Evolutionary conservation across 2,113 vertebrate genomes (phyloP).

Genomic region (Nothoprocta pentlandii): DNA sequence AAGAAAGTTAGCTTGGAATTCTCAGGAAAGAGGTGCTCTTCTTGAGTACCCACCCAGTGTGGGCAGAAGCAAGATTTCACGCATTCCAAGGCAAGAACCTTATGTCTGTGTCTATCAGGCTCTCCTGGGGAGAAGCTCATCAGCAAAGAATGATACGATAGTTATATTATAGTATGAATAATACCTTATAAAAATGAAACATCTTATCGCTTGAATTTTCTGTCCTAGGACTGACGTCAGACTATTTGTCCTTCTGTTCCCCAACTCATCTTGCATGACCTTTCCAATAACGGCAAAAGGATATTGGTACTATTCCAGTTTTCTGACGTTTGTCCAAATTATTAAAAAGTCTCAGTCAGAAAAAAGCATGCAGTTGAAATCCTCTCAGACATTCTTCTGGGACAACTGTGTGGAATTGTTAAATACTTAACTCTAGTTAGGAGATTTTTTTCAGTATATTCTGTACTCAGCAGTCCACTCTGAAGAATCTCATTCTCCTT

Average conservation of each 20-base stretch:
- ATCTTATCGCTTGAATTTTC: slow-evolving; percentile 15
- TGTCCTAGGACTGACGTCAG: slow-evolving; percentile 27
- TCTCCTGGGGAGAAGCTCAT: not conserved
- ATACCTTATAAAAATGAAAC: slow-evolving; percentile 14
- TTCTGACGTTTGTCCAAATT: slow-evolving; percentile 34
- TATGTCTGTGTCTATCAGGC: not conserved
- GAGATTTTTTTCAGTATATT: not conserved
- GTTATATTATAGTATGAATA: slow-evolving; percentile 7
- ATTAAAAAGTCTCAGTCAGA: slow-evolving; percentile 32
- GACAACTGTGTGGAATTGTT: not conserved
- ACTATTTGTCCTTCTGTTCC: slow-evolving; percentile 38
- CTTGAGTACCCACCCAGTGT: not conserved
- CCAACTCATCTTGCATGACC: slow-evolving; percentile 36
- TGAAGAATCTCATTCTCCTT: not conserved
- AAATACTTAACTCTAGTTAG: slow-evolving; percentile 17
- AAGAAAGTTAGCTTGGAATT: not conserved
- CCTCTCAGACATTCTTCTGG: slow-evolving; percentile 32
- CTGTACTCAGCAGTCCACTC: not conserved
- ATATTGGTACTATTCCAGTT: slow-evolving; percentile 51
- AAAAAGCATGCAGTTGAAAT: slow-evolving; percentile 47
- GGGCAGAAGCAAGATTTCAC: not conserved
- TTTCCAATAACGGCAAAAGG: slow-evolving; percentile 33
- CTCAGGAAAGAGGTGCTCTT: not conserved
- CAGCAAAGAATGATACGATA: not conserved
- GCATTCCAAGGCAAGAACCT: not conserved